Base-by-base conservation (phyloP, 2,888 invertebrate species). In the Drosophila robusta region DNA sequence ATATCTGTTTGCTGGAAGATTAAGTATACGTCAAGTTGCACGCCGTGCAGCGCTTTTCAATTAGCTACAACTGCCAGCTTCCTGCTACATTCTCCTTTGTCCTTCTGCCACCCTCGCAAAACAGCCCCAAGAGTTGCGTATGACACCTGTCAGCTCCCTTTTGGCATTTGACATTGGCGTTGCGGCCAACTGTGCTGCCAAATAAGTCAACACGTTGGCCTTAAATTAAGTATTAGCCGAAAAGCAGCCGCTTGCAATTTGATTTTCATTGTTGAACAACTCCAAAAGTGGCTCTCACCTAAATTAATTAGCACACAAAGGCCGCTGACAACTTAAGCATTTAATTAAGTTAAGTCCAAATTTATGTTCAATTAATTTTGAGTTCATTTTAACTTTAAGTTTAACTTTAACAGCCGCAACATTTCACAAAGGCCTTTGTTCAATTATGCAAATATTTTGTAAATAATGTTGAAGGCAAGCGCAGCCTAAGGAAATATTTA, bases 1-100 rank as follows among this genome's bases (percentile, higher is more conserved):
- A 39, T 66, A 56, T 44, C 34, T 61, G 56, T 57, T 61, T 65
- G 60, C 45, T 42, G 39, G 56, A 74, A 81, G 83, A 87, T 84
- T 84, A 83, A 83, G 83, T 83, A 79, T 87, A 87, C 87, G 87
- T 84, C 83, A 87, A 87, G 81, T 72, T 72, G 81, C 58, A 79
- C 75, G 69, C 54, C 70, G 61, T 77, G 64, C 64, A 75, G 57
- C 72, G 70, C 70, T 84, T 83, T 84, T 81, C 83, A 87, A 84
- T 84, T 84, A 84, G 81, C 76, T 54, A 44, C 44, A 52, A 47
- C 60, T 57, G 24, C 47, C 41, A 26, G 16, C 47, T 24, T 22
- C 38, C 16, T 39, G 9, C 9, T 26, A 11, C 34, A 9, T 24
- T 9, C 16, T 47, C 3, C 42, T 36, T 32, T 41, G 18, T 32